A percentile compares a stretch with the other conserved stretches of the same genome.
phyloP scores from a whole-genome alignment of 2,888 invertebrate genomes.

The Arrhopalites spinosus region DNA sequence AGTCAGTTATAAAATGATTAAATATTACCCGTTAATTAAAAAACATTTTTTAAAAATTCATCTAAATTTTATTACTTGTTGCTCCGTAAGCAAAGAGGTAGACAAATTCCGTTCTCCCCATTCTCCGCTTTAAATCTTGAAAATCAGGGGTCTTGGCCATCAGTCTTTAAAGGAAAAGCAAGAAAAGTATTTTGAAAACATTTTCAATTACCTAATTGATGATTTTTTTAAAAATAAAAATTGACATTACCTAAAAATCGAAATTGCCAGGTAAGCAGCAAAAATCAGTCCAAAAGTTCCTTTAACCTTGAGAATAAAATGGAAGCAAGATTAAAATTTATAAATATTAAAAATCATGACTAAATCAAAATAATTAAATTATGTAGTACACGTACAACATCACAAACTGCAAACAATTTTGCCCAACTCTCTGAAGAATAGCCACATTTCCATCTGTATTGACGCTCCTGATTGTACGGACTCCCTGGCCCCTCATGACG shows the following conservation, averaged over 20 bases:
- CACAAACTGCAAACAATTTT: conserved; percentile 32
- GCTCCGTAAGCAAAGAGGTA: conserved; percentile 31
- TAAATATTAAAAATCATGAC: not conserved
- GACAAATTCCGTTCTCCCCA: conserved; percentile 32
- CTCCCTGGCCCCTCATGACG: too few species aligned
- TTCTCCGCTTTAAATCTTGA: conserved; percentile 25
- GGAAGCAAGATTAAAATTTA: not conserved
- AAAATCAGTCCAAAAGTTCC: conserved; percentile 30
- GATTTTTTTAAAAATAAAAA: not conserved
- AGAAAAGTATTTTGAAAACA: too few species aligned
- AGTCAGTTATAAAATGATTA: not conserved
- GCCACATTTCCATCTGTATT: conserved; percentile 25
- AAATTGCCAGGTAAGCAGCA: conserved; percentile 26
- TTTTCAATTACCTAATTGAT: not conserved
- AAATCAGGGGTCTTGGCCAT: conserved; percentile 33
- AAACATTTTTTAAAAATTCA: too few species aligned
- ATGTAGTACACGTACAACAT: conserved; percentile 24
- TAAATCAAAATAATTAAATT: not conserved
- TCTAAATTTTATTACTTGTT: conserved; percentile 25
- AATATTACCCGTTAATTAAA: not conserved
- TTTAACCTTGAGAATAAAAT: not conserved
- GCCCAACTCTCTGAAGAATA: conserved; percentile 16
- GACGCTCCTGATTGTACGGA: too few species aligned
- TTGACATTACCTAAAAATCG: not conserved
- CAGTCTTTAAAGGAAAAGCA: conserved; percentile 21